phyloP scores from a whole-genome alignment of 2,113 vertebrate species.

The Astur gentilis region DNA sequence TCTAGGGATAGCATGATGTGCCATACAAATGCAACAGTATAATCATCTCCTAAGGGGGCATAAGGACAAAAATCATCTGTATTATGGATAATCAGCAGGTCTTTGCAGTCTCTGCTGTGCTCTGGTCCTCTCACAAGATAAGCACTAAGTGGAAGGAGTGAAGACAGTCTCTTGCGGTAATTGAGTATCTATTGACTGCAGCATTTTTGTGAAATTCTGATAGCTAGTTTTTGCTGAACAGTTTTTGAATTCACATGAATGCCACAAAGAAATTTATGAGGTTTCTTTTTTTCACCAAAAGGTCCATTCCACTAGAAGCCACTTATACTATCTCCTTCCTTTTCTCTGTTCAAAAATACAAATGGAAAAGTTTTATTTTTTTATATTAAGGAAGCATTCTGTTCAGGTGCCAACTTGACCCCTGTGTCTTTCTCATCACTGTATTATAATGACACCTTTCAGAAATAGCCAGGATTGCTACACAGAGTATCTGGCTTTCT shows the following conservation, averaged over 20 bases:
- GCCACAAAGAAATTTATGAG: neutral
- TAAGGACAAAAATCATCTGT: neutral
- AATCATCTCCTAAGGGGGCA: neutral
- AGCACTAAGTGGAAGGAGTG: neutral
- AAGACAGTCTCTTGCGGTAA: neutral
- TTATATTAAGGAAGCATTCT: neutral
- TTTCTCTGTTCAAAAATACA: neutral
- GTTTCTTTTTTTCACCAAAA: neutral
- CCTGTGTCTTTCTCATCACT: neutral
- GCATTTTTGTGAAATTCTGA: neutral
- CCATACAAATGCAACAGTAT: fast-evolving
- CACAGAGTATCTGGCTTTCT: neutral
- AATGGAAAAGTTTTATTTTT: neutral
- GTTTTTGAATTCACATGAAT: neutral
- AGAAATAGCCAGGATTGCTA: neutral
- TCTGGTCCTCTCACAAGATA: neutral
- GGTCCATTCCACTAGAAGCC: neutral
- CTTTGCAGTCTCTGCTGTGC: neutral
- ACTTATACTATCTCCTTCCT: neutral
- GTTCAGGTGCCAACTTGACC: neutral
- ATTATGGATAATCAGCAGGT: neutral
- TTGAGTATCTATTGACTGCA: neutral
- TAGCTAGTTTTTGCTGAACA: neutral
- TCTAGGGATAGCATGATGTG: neutral
- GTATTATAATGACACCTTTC: neutral